Base-by-base conservation (phyloP, 1,140 invertebrate genomes). In the Scaptomyza graminum region DNA sequence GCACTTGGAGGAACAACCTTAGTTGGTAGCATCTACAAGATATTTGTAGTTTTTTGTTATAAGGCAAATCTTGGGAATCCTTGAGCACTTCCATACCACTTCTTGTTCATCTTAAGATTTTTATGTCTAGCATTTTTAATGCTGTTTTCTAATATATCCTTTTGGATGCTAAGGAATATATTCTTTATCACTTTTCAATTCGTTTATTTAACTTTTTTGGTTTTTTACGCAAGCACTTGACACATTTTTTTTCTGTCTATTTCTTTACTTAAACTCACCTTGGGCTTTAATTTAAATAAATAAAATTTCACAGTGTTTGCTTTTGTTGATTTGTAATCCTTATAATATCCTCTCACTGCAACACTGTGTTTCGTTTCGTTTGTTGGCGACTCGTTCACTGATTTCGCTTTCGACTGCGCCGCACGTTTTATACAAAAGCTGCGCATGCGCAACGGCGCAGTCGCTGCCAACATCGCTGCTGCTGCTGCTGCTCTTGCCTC, bases 401-500 rank as follows among this genome's bases (percentile, higher is more conserved):
- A 88, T 90, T 81, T 90, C 64, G 88, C 79, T 90, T 90, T 90
- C 75, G 51, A 63, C 71, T n/a, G 68, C 28, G 64, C 79, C 43
- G 65, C 63, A 61, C 67, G 61, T 81, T 90, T 90, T 90, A 90
- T 90, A 90, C 84, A 71, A 76, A 88, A 87, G 74, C 37, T 56
- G 73, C 74, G 75, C 84, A 79, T 67, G 83, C 83, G 84, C 79
- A 50, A 37, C 69, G 69, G 49, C 74, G 51, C 50, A 41, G 51
- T 47, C 34, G 57, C 12, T 68, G 51, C 8, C 18, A 57, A 50
- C 31, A 31, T 34, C 16, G 75, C 44, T 31, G 59, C 51, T 37
- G 44, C 31, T 31, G 57, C n/a, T 13, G 46, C 46, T 12, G 39
- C 16, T 39, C 59, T 37, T 47, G 51, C 25, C 51, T 52, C 57